phyloP scores from a whole-genome alignment of 2,113 vertebrate genomes.

The Hyperoodon ampullatus region DNA sequence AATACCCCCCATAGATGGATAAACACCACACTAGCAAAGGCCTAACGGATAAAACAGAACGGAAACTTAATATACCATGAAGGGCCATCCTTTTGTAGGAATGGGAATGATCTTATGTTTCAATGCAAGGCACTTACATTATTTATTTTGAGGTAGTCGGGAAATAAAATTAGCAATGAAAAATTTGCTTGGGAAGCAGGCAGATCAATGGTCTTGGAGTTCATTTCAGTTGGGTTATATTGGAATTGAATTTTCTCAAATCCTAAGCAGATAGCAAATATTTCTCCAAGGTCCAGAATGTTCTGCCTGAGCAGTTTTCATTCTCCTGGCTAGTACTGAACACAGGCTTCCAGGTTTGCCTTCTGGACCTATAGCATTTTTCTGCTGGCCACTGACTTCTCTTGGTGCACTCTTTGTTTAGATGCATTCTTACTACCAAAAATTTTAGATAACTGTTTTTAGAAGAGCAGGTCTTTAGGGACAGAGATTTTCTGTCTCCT shows the following conservation, averaged over 20 bases:
- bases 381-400: background rate
- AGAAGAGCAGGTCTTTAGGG: background rate
- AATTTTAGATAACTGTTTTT: background rate
- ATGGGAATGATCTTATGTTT: background rate
- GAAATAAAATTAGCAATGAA: slow-evolving; percentile 22
- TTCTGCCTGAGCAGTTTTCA: background rate
- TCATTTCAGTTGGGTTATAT: background rate
- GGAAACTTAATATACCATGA: background rate
- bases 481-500: background rate
- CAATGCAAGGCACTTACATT: background rate
- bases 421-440: background rate
- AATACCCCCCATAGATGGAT: background rate
- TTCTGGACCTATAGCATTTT: background rate
- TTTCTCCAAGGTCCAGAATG: background rate
- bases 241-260: slow-evolving; percentile 41
- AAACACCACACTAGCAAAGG: background rate
- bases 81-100: background rate
- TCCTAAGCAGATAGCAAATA: background rate
- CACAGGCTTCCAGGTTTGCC: background rate
- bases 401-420: background rate
- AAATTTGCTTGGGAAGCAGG: background rate
- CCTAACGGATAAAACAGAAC: background rate
- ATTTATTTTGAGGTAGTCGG: background rate
- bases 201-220: background rate
- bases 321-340: background rate